Evolutionary conservation across 2,797 vertebrate genomes (phyloP), one percentile per base, ranked within the genome.

Genomic region (Margarornis squamiger): DNA sequence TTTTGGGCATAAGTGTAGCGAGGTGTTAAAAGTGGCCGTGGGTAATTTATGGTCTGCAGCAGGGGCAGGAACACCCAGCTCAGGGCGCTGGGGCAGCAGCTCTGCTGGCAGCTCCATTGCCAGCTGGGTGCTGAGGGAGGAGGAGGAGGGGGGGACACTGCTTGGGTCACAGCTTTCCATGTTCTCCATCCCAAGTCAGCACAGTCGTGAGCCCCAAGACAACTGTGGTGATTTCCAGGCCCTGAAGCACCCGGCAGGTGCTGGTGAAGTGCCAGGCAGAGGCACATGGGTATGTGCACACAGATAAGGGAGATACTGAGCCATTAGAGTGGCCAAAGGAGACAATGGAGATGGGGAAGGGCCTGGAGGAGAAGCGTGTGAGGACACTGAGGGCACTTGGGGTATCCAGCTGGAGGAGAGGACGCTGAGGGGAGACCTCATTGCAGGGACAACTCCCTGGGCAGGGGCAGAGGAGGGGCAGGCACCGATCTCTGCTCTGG

Each of bases 1-100:
- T 92, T 93, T 92, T 77, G 68, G 92, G 67, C 79, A 57, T 65
- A 79, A 70, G 85, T 92, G 26, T 67, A 61, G 62, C 48, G 81
- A 97, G 90, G 92, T 95, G 93, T 92, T 92, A 93, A 92, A 96
- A 57, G 22, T 49, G 71, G 41, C 46, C 0, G 2, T 36, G 41
- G 46, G 70, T 92, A 74, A 96, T 96, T 96, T 92, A 92, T 83
- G 67, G 73, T 46, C 63, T 39, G 70, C 24, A 30, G 82, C 63
- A 82, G 49, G 23, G 72, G 52, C 52, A 54, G 52, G 52, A 54
- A 20, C 55, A 16, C 22, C 23, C 14, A 24, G 23, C 17, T 4
- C 43, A 46, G 57, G 14, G 6, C 9, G 15, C 66, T 78, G 75
- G 61, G 80, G 68, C 61, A 46, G 84, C 39, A 82, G 57, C 81